Percentiles rank a stretch among this genome's conserved stretches.
phyloP scores from a whole-genome alignment of 2,797 vertebrate genomes.

The Lithobates pipiens region DNA sequence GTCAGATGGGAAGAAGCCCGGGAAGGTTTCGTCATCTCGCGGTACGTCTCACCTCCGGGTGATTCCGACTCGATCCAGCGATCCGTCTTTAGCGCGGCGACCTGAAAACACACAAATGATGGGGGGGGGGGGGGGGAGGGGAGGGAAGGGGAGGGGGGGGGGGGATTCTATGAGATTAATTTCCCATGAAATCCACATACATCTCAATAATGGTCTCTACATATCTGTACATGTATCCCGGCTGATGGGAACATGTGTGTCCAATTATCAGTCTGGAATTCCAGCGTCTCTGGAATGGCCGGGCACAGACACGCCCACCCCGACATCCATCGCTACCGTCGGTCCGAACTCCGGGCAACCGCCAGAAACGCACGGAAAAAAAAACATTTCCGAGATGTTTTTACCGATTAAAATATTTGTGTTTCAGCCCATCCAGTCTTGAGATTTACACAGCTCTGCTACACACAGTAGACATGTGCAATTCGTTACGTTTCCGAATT shows the following conservation, averaged over 20 bases:
- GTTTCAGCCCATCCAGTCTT: no score
- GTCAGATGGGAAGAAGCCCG: no score
- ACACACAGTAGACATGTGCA: no score
- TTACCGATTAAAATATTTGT: no score
- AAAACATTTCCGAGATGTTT: no score
- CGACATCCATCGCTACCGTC: not conserved
- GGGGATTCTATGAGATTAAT: not conserved
- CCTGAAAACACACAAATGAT: not conserved
- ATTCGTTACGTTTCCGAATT: no score
- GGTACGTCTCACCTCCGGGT: not conserved
- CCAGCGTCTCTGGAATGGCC: not conserved
- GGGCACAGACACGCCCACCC: not conserved
- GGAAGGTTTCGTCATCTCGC: no score
- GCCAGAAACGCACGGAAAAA: no score
- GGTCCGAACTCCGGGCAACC: no score
- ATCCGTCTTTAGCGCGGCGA: not conserved
- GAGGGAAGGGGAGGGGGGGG: not conserved
- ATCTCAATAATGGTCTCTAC: slow-evolving; percentile 4
- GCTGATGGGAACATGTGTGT: slow-evolving; percentile 23
- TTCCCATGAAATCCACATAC: slow-evolving; percentile 18
- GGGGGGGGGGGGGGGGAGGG: not conserved
- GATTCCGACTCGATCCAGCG: slow-evolving; percentile 23
- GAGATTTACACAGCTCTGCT: no score
- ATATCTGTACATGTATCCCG: not conserved
- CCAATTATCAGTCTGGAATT: not conserved